phyloP scores from a whole-genome alignment of 2,797 vertebrate species.

The Lophotriccus pileatus region DNA sequence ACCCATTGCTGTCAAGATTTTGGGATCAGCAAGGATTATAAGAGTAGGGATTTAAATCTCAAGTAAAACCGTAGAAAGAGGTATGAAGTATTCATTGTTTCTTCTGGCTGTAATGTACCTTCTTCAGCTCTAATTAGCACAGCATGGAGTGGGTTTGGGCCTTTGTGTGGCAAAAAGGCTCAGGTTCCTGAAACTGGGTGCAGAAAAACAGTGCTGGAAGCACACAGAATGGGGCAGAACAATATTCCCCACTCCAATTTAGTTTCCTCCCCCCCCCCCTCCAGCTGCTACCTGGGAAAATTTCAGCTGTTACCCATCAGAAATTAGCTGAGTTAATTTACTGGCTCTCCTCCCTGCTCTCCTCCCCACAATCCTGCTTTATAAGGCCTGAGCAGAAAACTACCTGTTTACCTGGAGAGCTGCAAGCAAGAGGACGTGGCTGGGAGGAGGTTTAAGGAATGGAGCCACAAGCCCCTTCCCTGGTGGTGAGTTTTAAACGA shows the following conservation, averaged over 20 bases:
- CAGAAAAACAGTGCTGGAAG: not conserved
- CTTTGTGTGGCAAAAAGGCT: not conserved
- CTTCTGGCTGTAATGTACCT: not conserved
- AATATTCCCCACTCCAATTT: not conserved
- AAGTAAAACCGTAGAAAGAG: not conserved
- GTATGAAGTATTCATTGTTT: not conserved
- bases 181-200: not conserved
- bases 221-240: not conserved
- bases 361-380: not conserved
- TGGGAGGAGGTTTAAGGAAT: not conserved
- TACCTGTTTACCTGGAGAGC: not conserved
- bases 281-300: not conserved
- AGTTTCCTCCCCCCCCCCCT: accelerated
- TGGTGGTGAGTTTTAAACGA: not conserved
- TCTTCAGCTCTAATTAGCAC: not conserved
- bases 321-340: not conserved
- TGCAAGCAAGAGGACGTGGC: not conserved
- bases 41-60: not conserved
- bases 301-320: not conserved
- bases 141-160: accelerated
- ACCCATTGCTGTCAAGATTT: not conserved
- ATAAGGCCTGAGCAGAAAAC: not conserved
- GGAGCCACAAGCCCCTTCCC: not conserved
- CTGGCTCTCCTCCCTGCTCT: not conserved
- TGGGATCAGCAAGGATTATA: not conserved